Evolutionary conservation across 1,140 invertebrate genomes (phyloP).

Genomic region (Gryon sp.): DNA sequence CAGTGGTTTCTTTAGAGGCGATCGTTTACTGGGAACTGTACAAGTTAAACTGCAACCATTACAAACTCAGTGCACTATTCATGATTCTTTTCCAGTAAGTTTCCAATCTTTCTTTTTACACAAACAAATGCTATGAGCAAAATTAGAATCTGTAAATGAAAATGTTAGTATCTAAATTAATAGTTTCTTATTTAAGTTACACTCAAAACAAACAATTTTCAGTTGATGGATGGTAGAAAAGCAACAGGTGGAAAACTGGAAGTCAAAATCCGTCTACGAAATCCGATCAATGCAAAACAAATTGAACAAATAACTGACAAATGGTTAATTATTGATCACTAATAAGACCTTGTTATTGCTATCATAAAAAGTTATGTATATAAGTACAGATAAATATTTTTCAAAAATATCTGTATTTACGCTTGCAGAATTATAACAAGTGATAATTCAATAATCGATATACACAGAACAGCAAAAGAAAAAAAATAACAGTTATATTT

Average conservation of each 20-base stretch:
- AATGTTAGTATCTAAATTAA: too few species aligned
- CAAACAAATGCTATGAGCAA: too few species aligned
- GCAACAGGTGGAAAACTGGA: conserved; percentile 94
- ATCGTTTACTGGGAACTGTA: conserved; percentile 91
- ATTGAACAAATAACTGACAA: conserved; percentile 94
- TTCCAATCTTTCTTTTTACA: too few species aligned
- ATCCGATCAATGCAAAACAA: conserved; percentile 94
- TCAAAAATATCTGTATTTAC: too few species aligned
- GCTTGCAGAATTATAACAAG: too few species aligned
- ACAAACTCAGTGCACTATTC: conserved; percentile 91
- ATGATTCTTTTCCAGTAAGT: conserved; percentile 95
- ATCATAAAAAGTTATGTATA: not conserved
- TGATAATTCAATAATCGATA: not conserved
- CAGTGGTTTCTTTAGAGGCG: conserved; percentile 94
- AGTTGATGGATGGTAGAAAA: conserved; percentile 95
- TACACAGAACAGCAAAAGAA: too few species aligned
- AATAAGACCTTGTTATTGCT: conserved; percentile 15
- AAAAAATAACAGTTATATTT: too few species aligned
- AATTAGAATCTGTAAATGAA: too few species aligned
- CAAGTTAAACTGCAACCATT: conserved; percentile 91
- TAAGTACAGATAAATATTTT: not conserved
- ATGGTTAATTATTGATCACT: conserved; percentile 91
- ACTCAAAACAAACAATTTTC: too few species aligned
- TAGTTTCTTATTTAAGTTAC: conserved; percentile 50
- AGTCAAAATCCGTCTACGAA: conserved; percentile 93